Percentiles rank a stretch among this genome's conserved stretches.
Conservation (phyloP, 1,140 invertebrate genomes). For the Rhagoletis pomonella region DNA sequence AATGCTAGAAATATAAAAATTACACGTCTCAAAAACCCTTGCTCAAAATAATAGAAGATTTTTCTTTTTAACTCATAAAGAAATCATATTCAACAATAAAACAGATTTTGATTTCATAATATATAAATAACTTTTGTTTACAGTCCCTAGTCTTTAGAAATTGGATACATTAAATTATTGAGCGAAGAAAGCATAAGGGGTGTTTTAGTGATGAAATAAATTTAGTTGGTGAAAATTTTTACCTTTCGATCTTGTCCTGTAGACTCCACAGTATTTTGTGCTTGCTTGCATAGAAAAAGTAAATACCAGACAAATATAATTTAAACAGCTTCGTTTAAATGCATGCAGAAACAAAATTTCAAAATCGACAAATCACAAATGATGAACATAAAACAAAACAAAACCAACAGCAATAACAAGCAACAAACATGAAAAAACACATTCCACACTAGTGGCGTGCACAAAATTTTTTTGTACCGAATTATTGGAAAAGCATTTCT, state of each 20-base stretch:
- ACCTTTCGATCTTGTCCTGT: background rate
- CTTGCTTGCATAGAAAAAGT: slow-evolving; percentile 31
- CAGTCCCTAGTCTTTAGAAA: too few relatives aligned
- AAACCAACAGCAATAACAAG: slow-evolving; percentile 26
- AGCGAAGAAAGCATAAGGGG: too few relatives aligned
- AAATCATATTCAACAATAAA: too few relatives aligned
- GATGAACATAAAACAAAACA: background rate
- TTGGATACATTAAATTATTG: too few relatives aligned
- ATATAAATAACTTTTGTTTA: too few relatives aligned
- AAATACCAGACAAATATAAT: background rate
- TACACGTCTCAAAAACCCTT: too few relatives aligned
- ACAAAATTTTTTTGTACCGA: background rate
- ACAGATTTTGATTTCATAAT: too few relatives aligned
- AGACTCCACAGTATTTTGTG: slow-evolving; percentile 46
- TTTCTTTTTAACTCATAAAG: too few relatives aligned
- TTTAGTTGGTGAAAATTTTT: background rate
- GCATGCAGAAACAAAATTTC: background rate
- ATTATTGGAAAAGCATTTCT: background rate
- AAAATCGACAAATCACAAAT: background rate
- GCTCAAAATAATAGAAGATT: too few relatives aligned
- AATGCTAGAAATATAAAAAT: too few relatives aligned
- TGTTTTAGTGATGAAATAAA: too few relatives aligned
- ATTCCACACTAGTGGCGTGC: background rate
- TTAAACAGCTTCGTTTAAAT: background rate
- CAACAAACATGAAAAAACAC: slow-evolving; percentile 18